These are phyloP conservation scores for Drosophila acutilabella DNA, from an alignment of 2,888 invertebrate species.

Conservation along the genomic window DNA sequence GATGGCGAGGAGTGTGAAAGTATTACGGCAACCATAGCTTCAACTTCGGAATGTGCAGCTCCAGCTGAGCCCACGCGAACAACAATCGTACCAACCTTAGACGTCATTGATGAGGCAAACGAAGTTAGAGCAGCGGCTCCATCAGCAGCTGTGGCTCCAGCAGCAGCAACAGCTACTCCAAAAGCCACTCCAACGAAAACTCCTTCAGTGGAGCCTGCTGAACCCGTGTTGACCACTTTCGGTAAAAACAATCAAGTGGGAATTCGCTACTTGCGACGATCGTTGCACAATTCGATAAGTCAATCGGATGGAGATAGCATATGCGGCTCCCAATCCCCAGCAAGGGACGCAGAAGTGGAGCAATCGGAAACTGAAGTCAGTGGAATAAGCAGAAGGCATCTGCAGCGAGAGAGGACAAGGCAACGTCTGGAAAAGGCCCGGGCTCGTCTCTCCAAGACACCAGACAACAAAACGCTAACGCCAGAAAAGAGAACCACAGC, in stretches of 20 bases:
- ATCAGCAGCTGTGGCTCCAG: background rate
- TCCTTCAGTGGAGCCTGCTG: slow-evolving; percentile 1
- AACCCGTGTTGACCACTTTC: slow-evolving; percentile 62
- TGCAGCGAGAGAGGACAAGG: slow-evolving; percentile 39
- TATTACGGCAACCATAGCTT: slow-evolving; percentile 39
- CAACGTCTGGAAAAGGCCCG: slow-evolving; percentile 36
- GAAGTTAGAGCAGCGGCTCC: slow-evolving; percentile 1
- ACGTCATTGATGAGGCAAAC: background rate
- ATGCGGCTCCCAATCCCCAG: slow-evolving; percentile 23
- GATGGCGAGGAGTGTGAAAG: slow-evolving; percentile 62
- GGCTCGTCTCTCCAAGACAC: slow-evolving; percentile 36
- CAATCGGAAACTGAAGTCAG: slow-evolving; percentile 18
- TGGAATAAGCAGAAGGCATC: slow-evolving; percentile 39
- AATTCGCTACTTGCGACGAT: slow-evolving; percentile 60
- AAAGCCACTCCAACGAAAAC: background rate
- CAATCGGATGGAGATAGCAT: slow-evolving; percentile 75
- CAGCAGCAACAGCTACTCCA: background rate
- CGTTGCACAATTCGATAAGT: slow-evolving; percentile 57
- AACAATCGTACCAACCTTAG: background rate
- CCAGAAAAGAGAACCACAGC: slow-evolving; percentile 33
- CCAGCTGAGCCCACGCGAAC: background rate
- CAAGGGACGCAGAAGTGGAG: slow-evolving; percentile 9
- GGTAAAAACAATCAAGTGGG: slow-evolving; percentile 60
- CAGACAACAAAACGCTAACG: background rate
- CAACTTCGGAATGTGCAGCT: slow-evolving; percentile 29